Conservation (phyloP, 1,140 invertebrate species). For the Aradophagus sp. region DNA sequence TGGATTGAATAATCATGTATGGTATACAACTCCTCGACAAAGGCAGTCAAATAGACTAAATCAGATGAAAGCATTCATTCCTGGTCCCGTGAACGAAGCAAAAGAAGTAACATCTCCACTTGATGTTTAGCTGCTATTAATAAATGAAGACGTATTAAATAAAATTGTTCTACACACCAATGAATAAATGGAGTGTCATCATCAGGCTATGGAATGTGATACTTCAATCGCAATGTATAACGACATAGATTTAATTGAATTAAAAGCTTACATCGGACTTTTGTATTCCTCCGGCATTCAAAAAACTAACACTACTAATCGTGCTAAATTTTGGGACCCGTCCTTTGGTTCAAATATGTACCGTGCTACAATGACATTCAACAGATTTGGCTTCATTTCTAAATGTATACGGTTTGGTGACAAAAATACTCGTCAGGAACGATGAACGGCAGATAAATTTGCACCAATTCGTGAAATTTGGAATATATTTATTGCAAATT, state of each 20-base stretch:
- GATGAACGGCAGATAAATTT: background rate
- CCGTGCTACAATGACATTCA: slow-evolving; percentile 6
- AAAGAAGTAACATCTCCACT: background rate
- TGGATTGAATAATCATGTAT: too few relatives aligned
- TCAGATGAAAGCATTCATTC: too few relatives aligned
- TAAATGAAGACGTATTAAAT: slow-evolving; percentile 3
- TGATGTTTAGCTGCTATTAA: background rate
- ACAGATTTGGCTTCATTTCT: slow-evolving; percentile 16
- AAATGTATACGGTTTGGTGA: background rate
- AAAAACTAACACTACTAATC: slow-evolving; percentile 4
- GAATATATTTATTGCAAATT: slow-evolving; percentile 13
- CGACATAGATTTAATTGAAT: background rate
- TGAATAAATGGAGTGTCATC: background rate
- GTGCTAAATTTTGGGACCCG: slow-evolving; percentile 1
- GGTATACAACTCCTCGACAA: background rate
- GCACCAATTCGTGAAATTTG: slow-evolving; percentile 5
- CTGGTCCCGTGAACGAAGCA: background rate
- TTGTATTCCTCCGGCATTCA: slow-evolving; percentile 10
- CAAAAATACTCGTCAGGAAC: background rate
- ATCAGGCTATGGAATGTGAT: slow-evolving; percentile 16
- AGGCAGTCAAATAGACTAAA: background rate
- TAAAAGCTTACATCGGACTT: slow-evolving; percentile 13
- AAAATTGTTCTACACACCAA: slow-evolving; percentile 12
- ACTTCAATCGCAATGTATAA: background rate
- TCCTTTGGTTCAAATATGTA: slow-evolving; percentile 7